Evolutionary conservation across 1,140 invertebrate species (phyloP).

Genomic region (Globodera rostochiensis): DNA sequence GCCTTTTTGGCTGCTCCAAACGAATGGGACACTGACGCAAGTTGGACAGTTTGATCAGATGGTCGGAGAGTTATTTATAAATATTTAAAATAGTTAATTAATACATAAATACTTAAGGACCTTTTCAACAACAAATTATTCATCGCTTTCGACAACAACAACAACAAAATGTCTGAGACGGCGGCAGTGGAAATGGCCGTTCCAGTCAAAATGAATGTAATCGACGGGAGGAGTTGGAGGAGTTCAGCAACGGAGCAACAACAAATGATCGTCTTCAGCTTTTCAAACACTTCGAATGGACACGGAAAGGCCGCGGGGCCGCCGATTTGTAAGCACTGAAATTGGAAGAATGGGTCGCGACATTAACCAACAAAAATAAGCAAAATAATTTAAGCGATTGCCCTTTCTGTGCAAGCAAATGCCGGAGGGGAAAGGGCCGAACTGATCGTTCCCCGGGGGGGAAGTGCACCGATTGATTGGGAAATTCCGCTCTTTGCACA

Average conservation of each 20-base stretch:
- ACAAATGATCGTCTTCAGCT: slow-evolving; percentile 1
- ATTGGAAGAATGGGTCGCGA: not conserved
- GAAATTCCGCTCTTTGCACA: not conserved
- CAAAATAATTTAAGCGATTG: not conserved
- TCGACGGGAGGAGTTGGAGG: not conserved
- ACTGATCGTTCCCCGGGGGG: not conserved
- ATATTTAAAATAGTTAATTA: not conserved
- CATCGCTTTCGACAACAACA: slow-evolving; percentile 11
- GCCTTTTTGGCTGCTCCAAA: slow-evolving; percentile 12
- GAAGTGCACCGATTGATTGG: slow-evolving; percentile 18
- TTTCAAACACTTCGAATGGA: not conserved
- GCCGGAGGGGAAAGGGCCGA: not conserved
- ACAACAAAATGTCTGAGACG: not conserved
- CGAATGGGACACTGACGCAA: slow-evolving; percentile 16
- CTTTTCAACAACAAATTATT: slow-evolving; percentile 18
- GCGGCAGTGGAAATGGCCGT: not conserved
- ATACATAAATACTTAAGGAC: slow-evolving; percentile 5
- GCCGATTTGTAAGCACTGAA: not conserved
- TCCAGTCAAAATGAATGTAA: slow-evolving; percentile 12
- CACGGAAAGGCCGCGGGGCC: not conserved
- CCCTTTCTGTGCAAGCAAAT: slow-evolving; percentile 11
- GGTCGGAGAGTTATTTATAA: not conserved
- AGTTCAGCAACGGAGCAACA: not conserved
- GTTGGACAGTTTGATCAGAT: slow-evolving; percentile 11
- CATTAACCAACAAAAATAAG: not conserved